These are phyloP conservation scores for Hylomyscus alleni DNA, from an alignment of 2,797 vertebrate genomes.

Conservation along the genomic window DNA sequence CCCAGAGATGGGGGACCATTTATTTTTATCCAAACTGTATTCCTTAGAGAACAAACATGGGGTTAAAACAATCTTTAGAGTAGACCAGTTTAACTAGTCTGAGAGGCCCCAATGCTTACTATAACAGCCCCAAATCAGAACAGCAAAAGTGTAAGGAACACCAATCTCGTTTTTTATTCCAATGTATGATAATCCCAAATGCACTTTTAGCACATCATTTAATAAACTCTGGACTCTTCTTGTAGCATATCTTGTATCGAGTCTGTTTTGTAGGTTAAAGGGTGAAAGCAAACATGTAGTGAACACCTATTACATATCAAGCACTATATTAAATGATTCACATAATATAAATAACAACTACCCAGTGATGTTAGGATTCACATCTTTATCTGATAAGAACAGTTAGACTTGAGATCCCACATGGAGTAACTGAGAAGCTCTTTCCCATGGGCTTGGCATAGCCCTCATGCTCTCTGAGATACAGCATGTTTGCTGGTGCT, in stretches of 20 bases:
- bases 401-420: not conserved
- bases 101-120: not conserved
- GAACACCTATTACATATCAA: not conserved
- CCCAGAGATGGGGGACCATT: not conserved
- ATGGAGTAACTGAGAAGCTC: not conserved
- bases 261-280: not conserved
- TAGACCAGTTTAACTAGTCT: not conserved
- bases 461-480: not conserved
- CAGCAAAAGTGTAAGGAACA: not conserved
- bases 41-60: not conserved
- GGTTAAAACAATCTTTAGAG: constrained; percentile 16
- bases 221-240: not conserved
- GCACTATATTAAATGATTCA: not conserved
- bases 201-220: not conserved
- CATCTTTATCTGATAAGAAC: not conserved
- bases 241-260: constrained; percentile 15
- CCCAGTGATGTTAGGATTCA: not conserved
- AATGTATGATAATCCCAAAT: not conserved
- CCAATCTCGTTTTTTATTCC: constrained; percentile 15
- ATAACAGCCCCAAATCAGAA: not conserved
- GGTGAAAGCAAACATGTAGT: not conserved
- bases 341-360: constrained; percentile 39
- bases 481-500: not conserved
- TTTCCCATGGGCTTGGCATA: not conserved
- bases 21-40: not conserved